These are phyloP conservation scores for Merops nubicus DNA, from an alignment of 2,113 vertebrate genomes.

Conservation along the genomic window DNA sequence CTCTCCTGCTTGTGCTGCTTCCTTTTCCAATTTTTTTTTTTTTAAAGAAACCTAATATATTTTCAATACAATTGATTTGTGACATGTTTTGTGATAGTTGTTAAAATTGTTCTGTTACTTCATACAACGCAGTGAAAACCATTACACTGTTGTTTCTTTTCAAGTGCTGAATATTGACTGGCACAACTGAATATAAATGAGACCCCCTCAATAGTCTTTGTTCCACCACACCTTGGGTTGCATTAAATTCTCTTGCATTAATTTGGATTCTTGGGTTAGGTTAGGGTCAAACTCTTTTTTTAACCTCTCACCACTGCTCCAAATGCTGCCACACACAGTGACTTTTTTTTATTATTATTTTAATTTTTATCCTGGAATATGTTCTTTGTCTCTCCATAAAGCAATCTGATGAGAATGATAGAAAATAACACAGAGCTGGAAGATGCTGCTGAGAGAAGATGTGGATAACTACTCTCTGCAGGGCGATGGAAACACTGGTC, in stretches of 20 bases:
- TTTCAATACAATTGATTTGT: conserved; percentile 79
- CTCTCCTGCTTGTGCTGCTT: conserved; percentile 59
- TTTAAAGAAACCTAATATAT: conserved; percentile 72
- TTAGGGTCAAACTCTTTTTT: background rate
- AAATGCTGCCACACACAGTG: background rate
- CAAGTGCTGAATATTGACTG: conserved; percentile 29
- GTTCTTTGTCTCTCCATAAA: conserved; percentile 3
- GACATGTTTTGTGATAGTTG: conserved; percentile 51
- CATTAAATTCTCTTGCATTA: background rate
- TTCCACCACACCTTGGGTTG: background rate
- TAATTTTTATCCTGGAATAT: background rate
- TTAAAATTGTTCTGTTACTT: conserved; percentile 35
- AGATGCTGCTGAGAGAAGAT: background rate
- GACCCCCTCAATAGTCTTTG: background rate
- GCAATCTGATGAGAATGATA: background rate
- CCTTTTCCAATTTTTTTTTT: conserved; percentile 49
- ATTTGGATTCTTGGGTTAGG: background rate
- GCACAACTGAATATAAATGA: conserved; percentile 8
- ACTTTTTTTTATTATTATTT: background rate
- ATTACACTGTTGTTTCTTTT: background rate
- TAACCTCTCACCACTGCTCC: background rate
- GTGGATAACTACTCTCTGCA: background rate
- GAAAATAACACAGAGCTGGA: background rate
- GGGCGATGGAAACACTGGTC: background rate
- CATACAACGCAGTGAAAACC: conserved; percentile 10